Evolutionary conservation across 2,797 vertebrate species (phyloP).

Genomic region (Rallus crepitans): DNA sequence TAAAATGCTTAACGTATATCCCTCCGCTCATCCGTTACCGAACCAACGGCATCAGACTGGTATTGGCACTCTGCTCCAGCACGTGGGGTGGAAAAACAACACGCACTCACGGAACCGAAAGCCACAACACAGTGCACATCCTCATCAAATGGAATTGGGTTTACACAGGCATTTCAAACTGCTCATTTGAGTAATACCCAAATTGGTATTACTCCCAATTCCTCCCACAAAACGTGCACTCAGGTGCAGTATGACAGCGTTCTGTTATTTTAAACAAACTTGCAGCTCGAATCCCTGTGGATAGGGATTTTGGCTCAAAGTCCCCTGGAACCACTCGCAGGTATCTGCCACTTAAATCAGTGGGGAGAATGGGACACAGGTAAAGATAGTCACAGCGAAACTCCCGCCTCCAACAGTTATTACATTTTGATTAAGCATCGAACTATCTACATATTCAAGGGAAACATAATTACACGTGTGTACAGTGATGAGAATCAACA

Average conservation of each 20-base stretch:
- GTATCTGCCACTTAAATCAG: background rate
- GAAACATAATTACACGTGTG: background rate
- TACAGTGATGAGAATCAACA: background rate
- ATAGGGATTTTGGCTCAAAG: background rate
- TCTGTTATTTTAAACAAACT: background rate
- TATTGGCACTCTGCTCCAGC: background rate
- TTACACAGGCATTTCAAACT: background rate
- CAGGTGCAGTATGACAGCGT: rapidly evolving
- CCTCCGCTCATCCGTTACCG: background rate
- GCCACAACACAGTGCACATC: rapidly evolving
- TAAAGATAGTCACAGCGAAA: background rate
- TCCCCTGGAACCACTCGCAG: background rate
- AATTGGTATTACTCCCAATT: background rate
- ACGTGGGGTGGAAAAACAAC: rapidly evolving
- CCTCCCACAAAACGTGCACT: background rate
- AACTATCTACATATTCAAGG: background rate
- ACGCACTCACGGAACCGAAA: background rate
- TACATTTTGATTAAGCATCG: background rate
- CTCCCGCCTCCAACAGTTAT: background rate
- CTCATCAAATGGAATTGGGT: background rate
- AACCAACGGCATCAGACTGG: background rate
- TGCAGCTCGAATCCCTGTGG: background rate
- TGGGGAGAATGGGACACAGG: background rate
- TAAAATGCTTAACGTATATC: background rate
- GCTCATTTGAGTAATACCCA: background rate